Base-by-base conservation (phyloP, 2,797 vertebrate genomes). In the Chlorospingus semifuscus region DNA sequence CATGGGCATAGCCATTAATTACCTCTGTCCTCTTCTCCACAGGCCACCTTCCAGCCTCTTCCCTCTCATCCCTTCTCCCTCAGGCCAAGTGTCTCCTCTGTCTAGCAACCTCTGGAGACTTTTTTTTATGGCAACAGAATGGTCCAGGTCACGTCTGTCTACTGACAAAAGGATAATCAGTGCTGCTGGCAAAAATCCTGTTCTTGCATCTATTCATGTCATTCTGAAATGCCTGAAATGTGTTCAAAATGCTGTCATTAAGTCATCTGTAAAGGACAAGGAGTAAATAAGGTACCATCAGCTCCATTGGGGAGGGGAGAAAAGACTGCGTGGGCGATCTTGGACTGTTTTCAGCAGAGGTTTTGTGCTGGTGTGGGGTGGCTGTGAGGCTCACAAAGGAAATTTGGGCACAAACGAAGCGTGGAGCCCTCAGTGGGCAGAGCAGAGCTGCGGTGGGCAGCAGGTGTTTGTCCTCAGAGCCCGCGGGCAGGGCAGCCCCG, bases 81-180 rank as follows among this genome's bases (percentile, higher is more conserved):
- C 46, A 70, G 88, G 90, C 72, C 61, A 90, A 78, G 87, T 8
- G 37, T 86, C 74, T 95, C 53, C 82, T 87, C 87, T 70, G 76
- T 89, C 69, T 55, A 34, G 69, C 57, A 95, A 84, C 60, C 56
- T 91, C 93, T 87, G 57, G 90, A 96, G 89, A 95, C 30, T 2
- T 72, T 83, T 88, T 86, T 66, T 64, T 91, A 68, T 2, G 27
- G 52, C 49, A 94, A 77, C 70, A 65, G 80, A 85, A 78, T 22
- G 61, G 83, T 36, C 55, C 91, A 32, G 93, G 84, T 85, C 94
- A 89, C 0, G 0, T 94, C 84, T 82, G 14, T 92, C 83, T 89
- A 44, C 63, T 52, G 87, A 95, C 49, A 94, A 96, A 96, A 92
- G 86, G 84, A 89, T 93, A 83, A 89, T 92, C 83, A 57, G 60